Evolutionary conservation across 64 coral and sea anemone genomes (phyloP).

Genomic region (Montipora foliosa): DNA sequence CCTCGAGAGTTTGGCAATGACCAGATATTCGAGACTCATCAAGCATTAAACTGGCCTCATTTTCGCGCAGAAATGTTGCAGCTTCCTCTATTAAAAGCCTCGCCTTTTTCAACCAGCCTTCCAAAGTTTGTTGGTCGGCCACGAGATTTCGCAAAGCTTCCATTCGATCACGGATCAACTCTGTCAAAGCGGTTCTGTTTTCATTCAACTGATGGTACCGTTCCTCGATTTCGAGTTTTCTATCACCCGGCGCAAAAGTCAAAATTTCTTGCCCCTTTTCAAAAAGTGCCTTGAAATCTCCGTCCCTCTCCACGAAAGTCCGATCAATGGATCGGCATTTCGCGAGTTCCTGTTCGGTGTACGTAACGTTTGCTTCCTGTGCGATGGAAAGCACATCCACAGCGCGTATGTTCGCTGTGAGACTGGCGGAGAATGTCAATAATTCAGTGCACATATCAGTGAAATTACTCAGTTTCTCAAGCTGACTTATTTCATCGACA

Average conservation of each 20-base stretch:
- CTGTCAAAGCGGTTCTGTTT: conserved; percentile 18
- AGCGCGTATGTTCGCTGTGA: not conserved
- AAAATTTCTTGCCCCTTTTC: conserved; percentile 12
- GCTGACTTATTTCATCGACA: not conserved
- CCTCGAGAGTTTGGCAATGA: conserved; percentile 6
- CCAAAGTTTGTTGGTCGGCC: conserved; percentile 77
- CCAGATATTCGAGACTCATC: not conserved
- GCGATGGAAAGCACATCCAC: not conserved
- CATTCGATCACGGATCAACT: conserved; percentile 42
- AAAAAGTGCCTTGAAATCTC: conserved; percentile 11
- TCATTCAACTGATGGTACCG: conserved; percentile 22
- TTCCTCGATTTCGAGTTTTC: conserved; percentile 8
- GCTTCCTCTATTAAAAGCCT: conserved; percentile 25
- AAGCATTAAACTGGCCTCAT: not conserved
- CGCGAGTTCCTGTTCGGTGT: conserved; percentile 17
- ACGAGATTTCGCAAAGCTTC: conserved; percentile 61
- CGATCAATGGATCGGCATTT: conserved; percentile 8
- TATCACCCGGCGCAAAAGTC: not conserved
- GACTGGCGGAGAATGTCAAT: not conserved
- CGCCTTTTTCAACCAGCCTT: conserved; percentile 72
- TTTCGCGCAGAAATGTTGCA: not conserved
- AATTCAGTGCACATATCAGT: not conserved
- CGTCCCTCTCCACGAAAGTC: conserved; percentile 36
- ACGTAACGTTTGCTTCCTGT: not conserved
- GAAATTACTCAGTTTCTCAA: conserved; percentile 39